A percentile compares a stretch with the other conserved stretches of the same genome.
Evolutionary conservation across 2,113 vertebrate genomes (phyloP).

Genomic region (Chauna torquata): DNA sequence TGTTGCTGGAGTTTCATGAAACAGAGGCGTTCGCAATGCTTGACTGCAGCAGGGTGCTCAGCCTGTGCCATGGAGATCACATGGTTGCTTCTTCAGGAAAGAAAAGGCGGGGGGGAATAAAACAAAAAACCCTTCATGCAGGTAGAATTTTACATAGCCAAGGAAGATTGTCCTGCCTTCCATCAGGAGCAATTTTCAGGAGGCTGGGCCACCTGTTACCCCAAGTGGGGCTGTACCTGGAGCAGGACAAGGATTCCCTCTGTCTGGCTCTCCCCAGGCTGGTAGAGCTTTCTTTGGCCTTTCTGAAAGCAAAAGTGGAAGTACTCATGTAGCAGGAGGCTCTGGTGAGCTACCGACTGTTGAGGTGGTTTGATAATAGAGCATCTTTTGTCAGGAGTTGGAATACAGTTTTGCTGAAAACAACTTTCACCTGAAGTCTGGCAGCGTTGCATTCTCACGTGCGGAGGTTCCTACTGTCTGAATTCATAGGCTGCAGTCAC

Average conservation of each 20-base stretch:
- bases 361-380: not conserved
- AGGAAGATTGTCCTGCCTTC: not conserved
- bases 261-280: not conserved
- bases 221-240: no score
- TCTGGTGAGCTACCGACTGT: not conserved
- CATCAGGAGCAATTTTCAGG: not conserved
- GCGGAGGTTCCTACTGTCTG: not conserved
- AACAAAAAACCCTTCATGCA: fast-evolving
- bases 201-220: not conserved
- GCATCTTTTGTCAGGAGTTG: not conserved
- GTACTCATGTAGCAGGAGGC: not conserved
- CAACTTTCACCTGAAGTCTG: not conserved
- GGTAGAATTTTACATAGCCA: not conserved
- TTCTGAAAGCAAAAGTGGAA: not conserved
- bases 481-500: not conserved
- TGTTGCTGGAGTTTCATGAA: not conserved
- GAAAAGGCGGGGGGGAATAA: not conserved
- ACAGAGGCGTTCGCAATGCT: not conserved
- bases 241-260: not conserved
- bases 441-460: not conserved
- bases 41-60: not conserved
- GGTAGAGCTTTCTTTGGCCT: not conserved
- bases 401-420: not conserved
- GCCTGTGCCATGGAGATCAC: fast-evolving
- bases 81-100: not conserved